Conservation (phyloP, 2,797 vertebrate genomes). For the Oreochromis grahami region DNA sequence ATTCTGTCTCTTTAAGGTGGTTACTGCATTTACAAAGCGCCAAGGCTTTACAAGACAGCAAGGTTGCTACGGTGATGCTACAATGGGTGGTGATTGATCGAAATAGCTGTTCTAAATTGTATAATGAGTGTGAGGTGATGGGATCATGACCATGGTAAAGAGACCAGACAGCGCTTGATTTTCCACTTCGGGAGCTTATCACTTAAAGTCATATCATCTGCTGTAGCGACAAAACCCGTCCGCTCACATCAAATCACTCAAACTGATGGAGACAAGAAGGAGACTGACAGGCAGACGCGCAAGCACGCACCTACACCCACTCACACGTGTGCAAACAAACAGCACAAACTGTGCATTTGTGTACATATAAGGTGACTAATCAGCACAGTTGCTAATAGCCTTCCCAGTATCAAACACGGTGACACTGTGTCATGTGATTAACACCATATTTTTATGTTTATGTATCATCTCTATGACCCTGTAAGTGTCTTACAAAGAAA, state of each 20-base stretch:
- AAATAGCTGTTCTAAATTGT: constrained; percentile 56
- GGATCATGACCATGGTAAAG: constrained; percentile 48
- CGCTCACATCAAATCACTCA: constrained; percentile 1
- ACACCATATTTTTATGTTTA: not conserved
- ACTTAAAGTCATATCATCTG: constrained; percentile 43
- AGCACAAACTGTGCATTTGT: not conserved
- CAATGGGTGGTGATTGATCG: constrained; percentile 44
- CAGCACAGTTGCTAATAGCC: not conserved
- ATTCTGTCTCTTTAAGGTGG: not conserved
- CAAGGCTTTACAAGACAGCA: constrained; percentile 18
- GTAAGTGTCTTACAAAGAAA: not conserved
- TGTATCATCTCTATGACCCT: not conserved
- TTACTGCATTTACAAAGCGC: constrained; percentile 28
- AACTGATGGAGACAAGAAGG: not conserved
- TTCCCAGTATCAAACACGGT: not conserved
- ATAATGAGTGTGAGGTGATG: constrained; percentile 53
- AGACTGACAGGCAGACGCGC: not conserved
- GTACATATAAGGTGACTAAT: not conserved
- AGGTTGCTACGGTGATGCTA: constrained; percentile 37
- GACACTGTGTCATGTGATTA: not conserved
- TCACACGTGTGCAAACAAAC: not conserved
- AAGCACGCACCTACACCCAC: not conserved
- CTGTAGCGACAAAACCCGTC: constrained; percentile 15
- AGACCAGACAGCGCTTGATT: constrained; percentile 45
- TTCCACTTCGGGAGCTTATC: constrained; percentile 38